Evolutionary conservation across 2,113 vertebrate genomes (phyloP).

Genomic region (Deroptyus accipitrinus): DNA sequence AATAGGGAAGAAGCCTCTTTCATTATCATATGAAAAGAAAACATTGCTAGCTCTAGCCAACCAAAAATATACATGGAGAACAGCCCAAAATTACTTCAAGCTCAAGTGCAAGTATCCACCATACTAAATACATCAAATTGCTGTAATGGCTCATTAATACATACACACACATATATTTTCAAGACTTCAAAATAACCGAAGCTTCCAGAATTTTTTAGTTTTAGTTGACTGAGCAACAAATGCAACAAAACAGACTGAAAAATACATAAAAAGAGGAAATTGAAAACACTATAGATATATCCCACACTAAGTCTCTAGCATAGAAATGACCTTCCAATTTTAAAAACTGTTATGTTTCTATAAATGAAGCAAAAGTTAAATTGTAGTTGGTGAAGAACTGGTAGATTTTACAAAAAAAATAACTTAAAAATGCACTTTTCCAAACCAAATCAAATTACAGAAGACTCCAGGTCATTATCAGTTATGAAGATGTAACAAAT

Average conservation of each 20-base stretch:
- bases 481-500: not conserved
- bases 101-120: not conserved
- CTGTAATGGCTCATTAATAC: not conserved
- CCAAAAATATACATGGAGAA: not conserved
- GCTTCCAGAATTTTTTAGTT: not conserved
- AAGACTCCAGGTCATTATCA: not conserved
- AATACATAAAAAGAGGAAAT: not conserved
- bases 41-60: not conserved
- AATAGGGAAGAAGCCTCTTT: not conserved
- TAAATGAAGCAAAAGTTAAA: not conserved
- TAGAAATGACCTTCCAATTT: not conserved
- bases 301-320: not conserved
- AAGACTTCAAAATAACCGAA: not conserved
- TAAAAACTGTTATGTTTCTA: not conserved
- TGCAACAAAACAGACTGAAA: not conserved
- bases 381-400: not conserved
- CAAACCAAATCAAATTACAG: not conserved
- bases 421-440: not conserved
- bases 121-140: not conserved
- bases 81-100: not conserved
- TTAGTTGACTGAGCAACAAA: not conserved
- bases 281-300: not conserved
- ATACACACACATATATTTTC: not conserved
- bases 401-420: not conserved
- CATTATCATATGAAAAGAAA: not conserved